Evolutionary conservation across 2,113 vertebrate species (phyloP).

Genomic region (Tringa solitaria): DNA sequence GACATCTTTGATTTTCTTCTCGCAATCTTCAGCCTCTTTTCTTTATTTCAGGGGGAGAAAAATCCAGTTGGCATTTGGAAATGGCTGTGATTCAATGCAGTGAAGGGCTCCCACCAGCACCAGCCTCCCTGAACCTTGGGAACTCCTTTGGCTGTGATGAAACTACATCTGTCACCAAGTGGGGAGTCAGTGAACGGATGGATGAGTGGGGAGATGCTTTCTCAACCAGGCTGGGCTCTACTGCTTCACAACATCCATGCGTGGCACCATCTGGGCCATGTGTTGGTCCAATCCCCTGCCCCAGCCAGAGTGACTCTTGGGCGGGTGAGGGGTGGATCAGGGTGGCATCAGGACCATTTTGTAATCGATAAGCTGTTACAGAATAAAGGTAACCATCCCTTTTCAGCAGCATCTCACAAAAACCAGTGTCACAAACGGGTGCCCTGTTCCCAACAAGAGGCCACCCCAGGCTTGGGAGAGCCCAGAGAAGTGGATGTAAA

Average conservation of each 20-base stretch:
- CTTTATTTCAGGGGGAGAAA: not conserved
- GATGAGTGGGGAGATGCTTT: conserved; percentile 16
- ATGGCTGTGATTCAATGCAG: conserved; percentile 22
- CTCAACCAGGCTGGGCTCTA: conserved; percentile 16
- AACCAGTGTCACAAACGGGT: not conserved
- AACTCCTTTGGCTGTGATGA: conserved; percentile 6
- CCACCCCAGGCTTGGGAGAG: not conserved
- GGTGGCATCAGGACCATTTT: not conserved
- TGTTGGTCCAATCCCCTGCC: not conserved
- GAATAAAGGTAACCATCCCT: not conserved
- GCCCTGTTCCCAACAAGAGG: not conserved
- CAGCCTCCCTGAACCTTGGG: conserved; percentile 6
- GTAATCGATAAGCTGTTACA: not conserved
- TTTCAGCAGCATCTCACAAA: not conserved
- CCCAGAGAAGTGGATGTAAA: not conserved
- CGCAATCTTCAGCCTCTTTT: not conserved
- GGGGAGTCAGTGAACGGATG: conserved; percentile 2
- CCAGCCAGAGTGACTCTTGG: not conserved
- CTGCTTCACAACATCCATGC: not conserved
- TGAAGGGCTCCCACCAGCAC: not conserved
- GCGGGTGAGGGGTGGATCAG: not conserved
- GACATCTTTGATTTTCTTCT: not conserved
- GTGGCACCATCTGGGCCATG: not conserved
- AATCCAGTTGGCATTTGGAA: conserved; percentile 6
- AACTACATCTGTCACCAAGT: not conserved